A percentile compares a stretch with the other conserved stretches of the same genome.
Conservation (phyloP, 2,888 invertebrate species). For the Lasioglossum marginatum region DNA sequence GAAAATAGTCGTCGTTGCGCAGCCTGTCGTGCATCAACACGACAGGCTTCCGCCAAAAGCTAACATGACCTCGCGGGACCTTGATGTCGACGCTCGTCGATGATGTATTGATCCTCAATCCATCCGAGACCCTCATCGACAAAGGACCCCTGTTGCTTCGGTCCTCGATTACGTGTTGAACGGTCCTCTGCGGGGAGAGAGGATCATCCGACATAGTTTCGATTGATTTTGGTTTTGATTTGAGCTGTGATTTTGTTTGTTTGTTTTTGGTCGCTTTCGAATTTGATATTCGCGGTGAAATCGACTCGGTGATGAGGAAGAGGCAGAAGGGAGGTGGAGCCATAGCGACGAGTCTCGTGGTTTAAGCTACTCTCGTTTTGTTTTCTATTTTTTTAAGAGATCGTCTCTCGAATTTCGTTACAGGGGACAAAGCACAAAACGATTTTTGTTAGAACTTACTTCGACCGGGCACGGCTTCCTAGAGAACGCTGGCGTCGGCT, state of each 20-base stretch:
- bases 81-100: background rate
- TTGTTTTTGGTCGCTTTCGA: background rate
- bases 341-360: conserved; percentile 66
- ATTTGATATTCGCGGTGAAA: conserved; percentile 12
- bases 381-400: background rate
- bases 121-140: conserved; percentile 31
- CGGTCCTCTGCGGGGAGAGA: conserved; percentile 60
- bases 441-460: conserved; percentile 28
- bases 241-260: background rate
- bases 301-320: conserved; percentile 65
- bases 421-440: background rate
- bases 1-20: conserved; percentile 79
- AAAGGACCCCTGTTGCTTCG: conserved; percentile 53
- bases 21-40: conserved; percentile 45
- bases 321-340: conserved; percentile 82
- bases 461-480: conserved; percentile 14
- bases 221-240: conserved; percentile 2
- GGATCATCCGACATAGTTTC: conserved; percentile 49
- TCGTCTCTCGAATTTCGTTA: background rate
- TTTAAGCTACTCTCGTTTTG: background rate
- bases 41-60: background rate
- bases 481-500: conserved; percentile 5
- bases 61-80: background rate
- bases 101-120: background rate
- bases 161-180: conserved; percentile 36